Evolutionary conservation across 2,797 vertebrate species (phyloP).

Genomic region (Yasuhikotakia modesta): DNA sequence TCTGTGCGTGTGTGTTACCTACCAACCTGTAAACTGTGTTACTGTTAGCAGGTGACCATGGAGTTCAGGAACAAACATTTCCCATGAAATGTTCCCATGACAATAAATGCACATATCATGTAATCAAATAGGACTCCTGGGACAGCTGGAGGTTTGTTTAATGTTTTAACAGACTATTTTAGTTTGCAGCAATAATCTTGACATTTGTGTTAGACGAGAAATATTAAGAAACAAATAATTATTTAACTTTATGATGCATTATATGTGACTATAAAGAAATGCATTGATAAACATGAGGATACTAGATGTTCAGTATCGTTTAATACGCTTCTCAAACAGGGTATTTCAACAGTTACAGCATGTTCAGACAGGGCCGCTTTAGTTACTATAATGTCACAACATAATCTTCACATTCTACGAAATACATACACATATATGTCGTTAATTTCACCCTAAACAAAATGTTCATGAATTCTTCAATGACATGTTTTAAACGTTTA

Average conservation of each 20-base stretch:
- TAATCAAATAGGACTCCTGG: not conserved
- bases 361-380: constrained; percentile 13
- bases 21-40: constrained; percentile 13
- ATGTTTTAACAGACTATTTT: not conserved
- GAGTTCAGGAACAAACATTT: constrained; percentile 29
- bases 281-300: constrained; percentile 11
- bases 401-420: not conserved
- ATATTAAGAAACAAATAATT: not conserved
- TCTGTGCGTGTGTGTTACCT: constrained; percentile 8
- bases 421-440: not conserved
- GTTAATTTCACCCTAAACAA: not conserved
- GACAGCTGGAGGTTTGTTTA: not conserved
- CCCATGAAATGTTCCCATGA: constrained; percentile 22
- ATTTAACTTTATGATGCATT: not conserved
- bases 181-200: too few relatives aligned
- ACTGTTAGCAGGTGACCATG: constrained; percentile 39
- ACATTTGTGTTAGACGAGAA: too few relatives aligned
- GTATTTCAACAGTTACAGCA: constrained; percentile 36
- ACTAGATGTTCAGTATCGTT: constrained; percentile 28
- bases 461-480: not conserved
- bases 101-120: constrained; percentile 26
- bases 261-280: not conserved
- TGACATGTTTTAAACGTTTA: constrained; percentile 5
- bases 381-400: not conserved
- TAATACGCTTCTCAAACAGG: constrained; percentile 46